phyloP scores from a whole-genome alignment of 2,888 invertebrate genomes.

The Chouioia cunea region DNA sequence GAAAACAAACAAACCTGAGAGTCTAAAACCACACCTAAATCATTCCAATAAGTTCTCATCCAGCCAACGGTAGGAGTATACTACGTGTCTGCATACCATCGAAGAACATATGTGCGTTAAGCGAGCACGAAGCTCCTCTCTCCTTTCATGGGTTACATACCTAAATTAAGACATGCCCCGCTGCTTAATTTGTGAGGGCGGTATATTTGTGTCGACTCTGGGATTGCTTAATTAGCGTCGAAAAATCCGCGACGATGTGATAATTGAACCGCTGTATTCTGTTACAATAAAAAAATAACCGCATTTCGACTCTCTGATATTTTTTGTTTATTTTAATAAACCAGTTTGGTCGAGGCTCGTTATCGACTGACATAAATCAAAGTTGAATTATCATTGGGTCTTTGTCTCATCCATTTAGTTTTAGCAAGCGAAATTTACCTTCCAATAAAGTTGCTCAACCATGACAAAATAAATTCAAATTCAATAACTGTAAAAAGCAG shows the following conservation, averaged over 20 bases:
- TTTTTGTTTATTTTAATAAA: constrained; percentile 36
- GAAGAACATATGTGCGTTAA: constrained; percentile 34
- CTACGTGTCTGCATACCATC: constrained; percentile 22
- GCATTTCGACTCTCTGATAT: not conserved
- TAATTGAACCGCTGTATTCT: no score
- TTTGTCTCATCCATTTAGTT: constrained; percentile 30
- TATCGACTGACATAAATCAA: constrained; percentile 38
- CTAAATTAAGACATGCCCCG: constrained; percentile 61
- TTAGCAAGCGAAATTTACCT: constrained; percentile 35
- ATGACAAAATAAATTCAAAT: constrained; percentile 37
- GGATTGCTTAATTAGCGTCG: constrained; percentile 38
- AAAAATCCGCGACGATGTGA: not conserved
- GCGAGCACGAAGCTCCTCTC: constrained; percentile 47
- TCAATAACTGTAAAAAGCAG: constrained; percentile 39
- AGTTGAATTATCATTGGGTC: constrained; percentile 36
- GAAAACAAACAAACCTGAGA: no score
- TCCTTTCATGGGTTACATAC: constrained; percentile 33
- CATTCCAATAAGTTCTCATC: no score
- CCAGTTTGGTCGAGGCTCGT: constrained; percentile 31
- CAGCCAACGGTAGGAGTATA: no score
- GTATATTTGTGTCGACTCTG: constrained; percentile 22
- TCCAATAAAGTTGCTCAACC: constrained; percentile 5
- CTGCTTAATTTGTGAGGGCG: constrained; percentile 56
- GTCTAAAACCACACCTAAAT: no score
- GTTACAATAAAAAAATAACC: constrained; percentile 5